These are phyloP conservation scores for Thera britannica DNA, from an alignment of 2,888 invertebrate genomes.

Conservation along the genomic window DNA sequence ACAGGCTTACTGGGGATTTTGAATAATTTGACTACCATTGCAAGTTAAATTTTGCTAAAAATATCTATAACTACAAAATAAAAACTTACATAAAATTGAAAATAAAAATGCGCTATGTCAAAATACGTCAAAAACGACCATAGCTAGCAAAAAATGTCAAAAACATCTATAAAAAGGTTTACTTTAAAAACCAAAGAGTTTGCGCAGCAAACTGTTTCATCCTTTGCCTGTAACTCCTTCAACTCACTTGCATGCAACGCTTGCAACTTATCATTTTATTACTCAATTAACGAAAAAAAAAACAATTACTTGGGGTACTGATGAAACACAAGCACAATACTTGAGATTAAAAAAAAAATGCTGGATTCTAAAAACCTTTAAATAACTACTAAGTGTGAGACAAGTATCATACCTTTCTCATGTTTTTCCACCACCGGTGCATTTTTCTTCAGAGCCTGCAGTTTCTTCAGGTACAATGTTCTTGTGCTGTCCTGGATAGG, in stretches of 20 bases:
- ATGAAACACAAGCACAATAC: too few species aligned
- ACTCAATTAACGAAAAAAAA: too few species aligned
- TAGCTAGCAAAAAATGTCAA: background rate
- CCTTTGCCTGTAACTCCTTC: too few species aligned
- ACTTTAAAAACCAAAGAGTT: too few species aligned
- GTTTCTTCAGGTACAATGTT: conserved; percentile 89
- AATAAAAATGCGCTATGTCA: conserved; percentile 23
- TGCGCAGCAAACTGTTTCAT: too few species aligned
- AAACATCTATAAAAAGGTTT: background rate
- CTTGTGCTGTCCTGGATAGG: conserved; percentile 92
- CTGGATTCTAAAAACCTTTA: too few species aligned
- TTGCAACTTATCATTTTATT: too few species aligned
- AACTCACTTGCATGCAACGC: too few species aligned
- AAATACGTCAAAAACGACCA: background rate
- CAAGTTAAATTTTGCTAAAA: conserved; percentile 18
- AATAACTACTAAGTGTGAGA: background rate
- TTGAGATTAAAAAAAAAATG: too few species aligned
- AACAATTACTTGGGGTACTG: too few species aligned
- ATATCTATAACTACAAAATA: background rate
- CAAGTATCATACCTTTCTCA: conserved; percentile 51
- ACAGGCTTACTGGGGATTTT: conserved; percentile 57
- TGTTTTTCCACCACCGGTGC: conserved; percentile 47
- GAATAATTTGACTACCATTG: conserved; percentile 41
- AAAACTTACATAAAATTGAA: conserved; percentile 1
- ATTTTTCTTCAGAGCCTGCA: conserved; percentile 84